phyloP scores from a whole-genome alignment of 2,797 vertebrate genomes.

The Neostethus bicornis region DNA sequence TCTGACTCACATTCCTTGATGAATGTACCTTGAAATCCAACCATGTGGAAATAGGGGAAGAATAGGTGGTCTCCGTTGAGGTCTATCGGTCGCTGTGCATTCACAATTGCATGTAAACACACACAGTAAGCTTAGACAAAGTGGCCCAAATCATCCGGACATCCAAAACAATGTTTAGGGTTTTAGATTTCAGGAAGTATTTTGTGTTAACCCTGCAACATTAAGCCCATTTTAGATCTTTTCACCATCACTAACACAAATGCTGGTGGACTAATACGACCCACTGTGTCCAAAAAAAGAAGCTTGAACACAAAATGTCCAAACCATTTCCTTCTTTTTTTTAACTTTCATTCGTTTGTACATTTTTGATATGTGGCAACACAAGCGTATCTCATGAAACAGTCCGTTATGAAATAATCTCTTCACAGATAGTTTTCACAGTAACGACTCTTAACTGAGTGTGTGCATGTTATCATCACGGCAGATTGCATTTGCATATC shows the following conservation, averaged over 20 bases:
- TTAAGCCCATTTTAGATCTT: slow-evolving; percentile 5
- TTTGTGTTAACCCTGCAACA: slow-evolving; percentile 33
- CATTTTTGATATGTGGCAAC: slow-evolving; percentile 57
- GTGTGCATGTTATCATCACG: slow-evolving; percentile 21
- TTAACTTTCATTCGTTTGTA: slow-evolving; percentile 35
- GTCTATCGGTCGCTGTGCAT: slow-evolving; percentile 16
- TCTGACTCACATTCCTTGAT: slow-evolving; percentile 55
- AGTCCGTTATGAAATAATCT: slow-evolving; percentile 60
- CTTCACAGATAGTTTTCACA: slow-evolving; percentile 28
- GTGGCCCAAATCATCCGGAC: slow-evolving; percentile 10
- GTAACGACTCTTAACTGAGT: slow-evolving; percentile 42
- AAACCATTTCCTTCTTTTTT: slow-evolving; percentile 73
- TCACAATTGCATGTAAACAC: slow-evolving; percentile 8
- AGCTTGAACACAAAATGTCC: slow-evolving; percentile 58
- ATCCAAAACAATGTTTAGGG: slow-evolving; percentile 5
- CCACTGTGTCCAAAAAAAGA: slow-evolving; percentile 62
- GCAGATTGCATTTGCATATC: slow-evolving; percentile 7
- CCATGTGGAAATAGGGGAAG: slow-evolving; percentile 38
- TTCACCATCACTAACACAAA: slow-evolving; percentile 31
- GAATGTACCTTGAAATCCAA: slow-evolving; percentile 46
- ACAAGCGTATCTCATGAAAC: slow-evolving; percentile 48
- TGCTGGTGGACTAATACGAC: slow-evolving; percentile 16
- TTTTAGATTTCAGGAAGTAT: slow-evolving; percentile 6
- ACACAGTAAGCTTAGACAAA: neutral
- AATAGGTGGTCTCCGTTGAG: slow-evolving; percentile 42